A percentile compares a stretch with the other conserved stretches of the same genome.
Evolutionary conservation across 2,888 invertebrate genomes (phyloP).

Genomic region (Folsomia candida): DNA sequence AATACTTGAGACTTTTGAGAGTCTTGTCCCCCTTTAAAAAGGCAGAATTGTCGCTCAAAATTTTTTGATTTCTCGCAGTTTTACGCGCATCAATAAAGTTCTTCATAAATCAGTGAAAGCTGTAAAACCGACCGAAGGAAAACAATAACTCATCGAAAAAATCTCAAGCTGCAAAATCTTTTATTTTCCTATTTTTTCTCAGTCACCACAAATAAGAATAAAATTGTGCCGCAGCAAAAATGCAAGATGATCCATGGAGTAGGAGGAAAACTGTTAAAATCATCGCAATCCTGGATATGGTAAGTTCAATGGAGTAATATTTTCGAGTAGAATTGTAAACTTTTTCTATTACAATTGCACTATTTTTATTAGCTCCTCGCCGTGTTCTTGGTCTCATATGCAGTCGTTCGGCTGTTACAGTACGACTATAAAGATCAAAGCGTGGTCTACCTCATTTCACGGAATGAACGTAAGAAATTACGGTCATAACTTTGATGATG

Average conservation of each 20-base stretch:
- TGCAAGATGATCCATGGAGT: conserved; percentile 42
- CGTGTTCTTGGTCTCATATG: conserved; percentile 41
- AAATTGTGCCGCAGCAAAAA: background rate
- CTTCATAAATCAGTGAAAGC: too few relatives aligned
- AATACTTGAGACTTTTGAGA: too few relatives aligned
- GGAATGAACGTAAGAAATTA: conserved; percentile 35
- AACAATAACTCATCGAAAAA: too few relatives aligned
- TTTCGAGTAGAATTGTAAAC: background rate
- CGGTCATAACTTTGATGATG: too few relatives aligned
- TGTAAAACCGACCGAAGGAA: too few relatives aligned
- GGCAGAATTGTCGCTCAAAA: too few relatives aligned
- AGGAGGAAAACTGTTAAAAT: conserved; percentile 41
- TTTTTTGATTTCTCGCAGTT: too few relatives aligned
- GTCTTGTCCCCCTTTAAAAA: too few relatives aligned
- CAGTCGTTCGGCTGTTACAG: conserved; percentile 38
- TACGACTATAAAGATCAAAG: conserved; percentile 43
- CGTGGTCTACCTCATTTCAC: conserved; percentile 30
- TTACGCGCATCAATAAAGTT: too few relatives aligned
- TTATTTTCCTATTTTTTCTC: too few relatives aligned
- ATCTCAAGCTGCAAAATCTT: too few relatives aligned
- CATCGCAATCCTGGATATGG: conserved; percentile 41
- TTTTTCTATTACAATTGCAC: conserved; percentile 3
- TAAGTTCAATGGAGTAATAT: conserved; percentile 17
- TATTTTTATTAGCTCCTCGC: conserved; percentile 33
- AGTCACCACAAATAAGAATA: background rate